Conservation (phyloP, 2,797 vertebrate species). For the Eutrigla gurnardus region DNA sequence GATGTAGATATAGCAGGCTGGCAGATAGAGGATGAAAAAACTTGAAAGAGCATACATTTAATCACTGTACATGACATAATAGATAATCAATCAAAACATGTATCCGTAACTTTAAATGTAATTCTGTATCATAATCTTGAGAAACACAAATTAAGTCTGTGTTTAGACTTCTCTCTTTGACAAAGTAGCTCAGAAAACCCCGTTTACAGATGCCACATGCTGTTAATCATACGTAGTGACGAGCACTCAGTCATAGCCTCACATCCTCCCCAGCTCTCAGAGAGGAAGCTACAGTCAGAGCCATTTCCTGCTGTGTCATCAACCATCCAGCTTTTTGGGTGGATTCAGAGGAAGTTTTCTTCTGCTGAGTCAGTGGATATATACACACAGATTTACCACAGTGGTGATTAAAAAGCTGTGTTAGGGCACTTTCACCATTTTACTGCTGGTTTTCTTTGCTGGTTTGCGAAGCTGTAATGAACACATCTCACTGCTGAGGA, state of each 20-base stretch:
- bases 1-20: neutral
- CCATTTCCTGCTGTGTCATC: conserved; percentile 82
- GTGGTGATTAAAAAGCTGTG: conserved; percentile 21
- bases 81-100: neutral
- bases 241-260: conserved; percentile 47
- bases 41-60: neutral
- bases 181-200: conserved; percentile 30
- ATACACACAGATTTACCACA: conserved; percentile 32
- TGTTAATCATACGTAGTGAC: conserved; percentile 62
- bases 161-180: conserved; percentile 11
- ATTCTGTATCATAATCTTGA: neutral
- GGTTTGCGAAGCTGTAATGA: conserved; percentile 26
- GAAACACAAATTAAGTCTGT: neutral
- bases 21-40: neutral
- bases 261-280: conserved; percentile 65
- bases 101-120: neutral
- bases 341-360: conserved; percentile 68
- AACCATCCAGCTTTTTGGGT: conserved; percentile 57
- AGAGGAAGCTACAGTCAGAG: conserved; percentile 79
- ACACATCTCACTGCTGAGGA: conserved; percentile 38
- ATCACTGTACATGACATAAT: neutral
- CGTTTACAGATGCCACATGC: conserved; percentile 18
- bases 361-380: conserved; percentile 72
- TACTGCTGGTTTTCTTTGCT: conserved; percentile 26
- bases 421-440: conserved; percentile 26